Conservation (phyloP, 2,888 invertebrate species). For the Pomacea canaliculata region DNA sequence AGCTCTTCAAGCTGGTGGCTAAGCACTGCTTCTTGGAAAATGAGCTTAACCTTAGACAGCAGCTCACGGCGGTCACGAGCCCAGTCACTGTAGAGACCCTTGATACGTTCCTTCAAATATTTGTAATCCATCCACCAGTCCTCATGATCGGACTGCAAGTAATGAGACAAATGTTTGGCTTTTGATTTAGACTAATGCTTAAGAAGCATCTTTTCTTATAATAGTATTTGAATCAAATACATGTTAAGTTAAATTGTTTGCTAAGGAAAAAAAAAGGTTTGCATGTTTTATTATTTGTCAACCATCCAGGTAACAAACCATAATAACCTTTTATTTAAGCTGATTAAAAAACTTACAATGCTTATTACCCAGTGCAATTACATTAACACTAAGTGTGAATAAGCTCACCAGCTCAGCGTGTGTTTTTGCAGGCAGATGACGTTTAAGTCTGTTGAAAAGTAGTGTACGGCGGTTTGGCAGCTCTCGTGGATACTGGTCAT, state of each 20-base stretch:
- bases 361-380: no score
- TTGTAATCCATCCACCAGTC: conserved; percentile 64
- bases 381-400: no score
- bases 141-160: conserved; percentile 63
- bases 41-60: conserved; percentile 50
- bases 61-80: conserved; percentile 61
- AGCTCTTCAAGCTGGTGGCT: conserved; percentile 58
- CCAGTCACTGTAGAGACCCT: conserved; percentile 62
- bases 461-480: conserved; percentile 61
- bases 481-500: conserved; percentile 64
- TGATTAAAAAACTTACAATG: no score
- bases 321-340: no score
- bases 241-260: no score
- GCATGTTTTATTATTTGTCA: no score
- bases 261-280: no score
- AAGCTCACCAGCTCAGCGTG: conserved; percentile 54
- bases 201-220: no score
- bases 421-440: conserved; percentile 60
- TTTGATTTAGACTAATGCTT: background rate
- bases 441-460: conserved; percentile 60
- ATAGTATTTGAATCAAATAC: no score
- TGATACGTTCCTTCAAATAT: conserved; percentile 58
- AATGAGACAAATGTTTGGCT: background rate
- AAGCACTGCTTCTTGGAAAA: conserved; percentile 44
- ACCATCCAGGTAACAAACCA: no score